Conservation (phyloP, 2,113 vertebrate species). For the Nycticebus coucang region DNA sequence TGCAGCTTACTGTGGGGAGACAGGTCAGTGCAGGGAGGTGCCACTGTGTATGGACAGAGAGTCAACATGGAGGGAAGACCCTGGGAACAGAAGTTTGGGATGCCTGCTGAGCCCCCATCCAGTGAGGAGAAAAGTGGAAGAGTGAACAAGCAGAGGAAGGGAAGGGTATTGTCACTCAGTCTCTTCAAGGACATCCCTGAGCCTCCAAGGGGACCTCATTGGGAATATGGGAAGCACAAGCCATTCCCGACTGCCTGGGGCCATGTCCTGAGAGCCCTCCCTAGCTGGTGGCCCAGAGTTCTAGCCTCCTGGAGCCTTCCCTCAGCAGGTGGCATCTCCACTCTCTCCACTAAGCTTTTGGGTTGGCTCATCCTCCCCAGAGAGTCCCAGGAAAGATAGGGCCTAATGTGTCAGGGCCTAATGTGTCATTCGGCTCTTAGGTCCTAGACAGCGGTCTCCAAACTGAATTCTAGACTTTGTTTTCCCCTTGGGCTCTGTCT, state of each 20-base stretch:
- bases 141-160: background rate
- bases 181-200: fast-evolving
- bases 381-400: background rate
- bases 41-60: background rate
- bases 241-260: background rate
- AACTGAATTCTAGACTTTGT: background rate
- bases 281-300: background rate
- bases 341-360: fast-evolving
- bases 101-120: background rate
- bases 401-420: background rate
- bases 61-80: background rate
- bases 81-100: background rate
- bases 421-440: fast-evolving
- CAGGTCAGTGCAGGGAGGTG: background rate
- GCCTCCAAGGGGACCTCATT: background rate
- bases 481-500: background rate
- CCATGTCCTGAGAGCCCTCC: background rate
- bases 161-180: background rate
- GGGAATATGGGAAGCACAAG: background rate
- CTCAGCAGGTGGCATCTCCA: background rate
- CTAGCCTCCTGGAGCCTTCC: background rate
- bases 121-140: background rate
- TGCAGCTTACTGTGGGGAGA: background rate
- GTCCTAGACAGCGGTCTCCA: background rate
- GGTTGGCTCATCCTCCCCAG: too few relatives aligned